phyloP scores from a whole-genome alignment of 2,797 vertebrate species.

The Falco rusticolus region DNA sequence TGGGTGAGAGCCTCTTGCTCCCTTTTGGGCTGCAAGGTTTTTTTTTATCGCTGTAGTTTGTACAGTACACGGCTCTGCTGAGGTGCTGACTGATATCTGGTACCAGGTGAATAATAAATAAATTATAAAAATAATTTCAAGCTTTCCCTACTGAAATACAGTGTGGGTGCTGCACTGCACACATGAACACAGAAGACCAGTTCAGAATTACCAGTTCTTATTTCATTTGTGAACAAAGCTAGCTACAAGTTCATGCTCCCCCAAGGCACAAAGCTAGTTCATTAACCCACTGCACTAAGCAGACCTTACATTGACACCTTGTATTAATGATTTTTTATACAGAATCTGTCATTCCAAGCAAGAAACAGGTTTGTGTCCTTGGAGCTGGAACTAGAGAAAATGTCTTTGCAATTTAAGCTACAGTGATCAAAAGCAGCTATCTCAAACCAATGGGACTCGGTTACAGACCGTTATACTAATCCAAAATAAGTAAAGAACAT shows the following conservation, averaged over 20 bases:
- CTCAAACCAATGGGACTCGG: slow-evolving; percentile 48
- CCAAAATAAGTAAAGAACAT: slow-evolving; percentile 68
- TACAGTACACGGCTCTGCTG: not conserved
- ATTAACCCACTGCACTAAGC: not conserved
- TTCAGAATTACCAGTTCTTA: not conserved
- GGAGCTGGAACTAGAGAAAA: slow-evolving; percentile 54
- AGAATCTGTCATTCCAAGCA: slow-evolving; percentile 5
- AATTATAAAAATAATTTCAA: not conserved
- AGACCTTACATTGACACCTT: not conserved
- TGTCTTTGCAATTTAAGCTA: slow-evolving; percentile 57
- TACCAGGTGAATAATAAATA: not conserved
- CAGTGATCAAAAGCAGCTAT: slow-evolving; percentile 62
- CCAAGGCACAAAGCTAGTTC: not conserved
- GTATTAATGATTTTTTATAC: not conserved
- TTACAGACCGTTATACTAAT: slow-evolving; percentile 59
- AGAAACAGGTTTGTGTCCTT: slow-evolving; percentile 37
- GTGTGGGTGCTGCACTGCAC: not conserved
- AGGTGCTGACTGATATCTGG: not conserved
- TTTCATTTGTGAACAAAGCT: not conserved
- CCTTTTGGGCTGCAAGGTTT: not conserved
- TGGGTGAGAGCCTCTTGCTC: not conserved
- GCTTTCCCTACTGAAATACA: not conserved
- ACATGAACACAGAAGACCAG: not conserved
- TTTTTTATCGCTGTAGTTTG: not conserved
- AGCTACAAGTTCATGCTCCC: not conserved